Conservation (phyloP, 1,140 invertebrate genomes). For the Trachymyrmex cornetzi region DNA sequence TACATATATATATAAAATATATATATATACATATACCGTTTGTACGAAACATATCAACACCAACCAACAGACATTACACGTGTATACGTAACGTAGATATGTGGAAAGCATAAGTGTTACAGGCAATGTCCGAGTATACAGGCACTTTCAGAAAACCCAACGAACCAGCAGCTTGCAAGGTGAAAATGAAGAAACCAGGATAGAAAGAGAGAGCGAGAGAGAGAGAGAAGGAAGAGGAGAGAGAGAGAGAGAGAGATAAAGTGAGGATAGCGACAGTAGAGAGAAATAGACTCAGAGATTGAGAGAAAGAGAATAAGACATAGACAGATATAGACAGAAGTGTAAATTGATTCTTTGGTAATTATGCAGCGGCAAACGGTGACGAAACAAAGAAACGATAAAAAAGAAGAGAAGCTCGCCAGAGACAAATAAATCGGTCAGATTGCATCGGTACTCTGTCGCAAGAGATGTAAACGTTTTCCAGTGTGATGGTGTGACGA, state of each 20-base stretch:
- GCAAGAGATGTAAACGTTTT: conserved; percentile 32
- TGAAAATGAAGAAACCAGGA: conserved; percentile 67
- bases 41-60: conserved; percentile 77
- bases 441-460: conserved; percentile 55
- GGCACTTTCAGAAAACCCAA: conserved; percentile 76
- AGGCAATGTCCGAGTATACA: conserved; percentile 75
- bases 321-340: conserved; percentile 57
- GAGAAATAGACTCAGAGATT: background rate
- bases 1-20: conserved; percentile 60
- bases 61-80: conserved; percentile 80
- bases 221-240: background rate
- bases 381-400: conserved; percentile 59
- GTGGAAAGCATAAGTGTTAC: conserved; percentile 77
- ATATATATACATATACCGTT: conserved; percentile 58
- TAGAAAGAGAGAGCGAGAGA: conserved; percentile 23
- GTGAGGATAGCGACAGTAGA: background rate
- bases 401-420: conserved; percentile 71
- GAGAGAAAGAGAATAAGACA: conserved; percentile 34
- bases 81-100: conserved; percentile 78
- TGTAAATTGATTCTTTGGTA: conserved; percentile 60
- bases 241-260: background rate
- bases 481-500: background rate
- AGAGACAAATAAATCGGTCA: conserved; percentile 68
- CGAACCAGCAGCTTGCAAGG: conserved; percentile 75
- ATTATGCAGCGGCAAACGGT: conserved; percentile 71